phyloP scores from a whole-genome alignment of 2,113 vertebrate species.

The Upupa epops region DNA sequence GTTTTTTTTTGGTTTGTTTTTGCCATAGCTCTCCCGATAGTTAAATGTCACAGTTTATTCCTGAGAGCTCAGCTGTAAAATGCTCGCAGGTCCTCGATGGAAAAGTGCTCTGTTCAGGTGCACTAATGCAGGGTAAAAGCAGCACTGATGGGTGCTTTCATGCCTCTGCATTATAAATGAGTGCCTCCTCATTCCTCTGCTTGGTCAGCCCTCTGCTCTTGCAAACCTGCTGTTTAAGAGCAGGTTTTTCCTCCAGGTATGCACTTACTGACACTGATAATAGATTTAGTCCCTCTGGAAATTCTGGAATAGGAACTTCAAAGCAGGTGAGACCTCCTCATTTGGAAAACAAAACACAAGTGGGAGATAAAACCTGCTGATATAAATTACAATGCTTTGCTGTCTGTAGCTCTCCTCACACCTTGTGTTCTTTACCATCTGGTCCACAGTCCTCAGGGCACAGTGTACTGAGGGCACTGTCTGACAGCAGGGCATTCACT shows the following conservation, averaged over 20 bases:
- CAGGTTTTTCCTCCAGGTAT: constrained; percentile 48
- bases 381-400: constrained; percentile 29
- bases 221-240: constrained; percentile 44
- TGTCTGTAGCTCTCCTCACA: constrained; percentile 28
- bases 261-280: constrained; percentile 51
- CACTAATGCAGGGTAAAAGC: background rate
- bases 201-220: constrained; percentile 44
- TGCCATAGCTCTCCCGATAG: background rate
- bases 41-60: background rate
- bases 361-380: constrained; percentile 48
- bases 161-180: constrained; percentile 43
- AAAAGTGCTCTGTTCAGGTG: background rate
- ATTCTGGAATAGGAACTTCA: constrained; percentile 47
- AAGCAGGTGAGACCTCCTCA: constrained; percentile 57
- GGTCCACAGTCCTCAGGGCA: constrained; percentile 30
- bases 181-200: constrained; percentile 25
- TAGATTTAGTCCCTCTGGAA: constrained; percentile 47
- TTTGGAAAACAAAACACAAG: constrained; percentile 46
- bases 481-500: background rate
- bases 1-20: background rate
- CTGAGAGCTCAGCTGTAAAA: background rate
- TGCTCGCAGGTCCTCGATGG: background rate
- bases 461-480: background rate
- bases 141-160: background rate
- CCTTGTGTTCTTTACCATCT: constrained; percentile 44